Base-by-base conservation (phyloP, 1,140 invertebrate genomes). In the Pissodes strobi region DNA sequence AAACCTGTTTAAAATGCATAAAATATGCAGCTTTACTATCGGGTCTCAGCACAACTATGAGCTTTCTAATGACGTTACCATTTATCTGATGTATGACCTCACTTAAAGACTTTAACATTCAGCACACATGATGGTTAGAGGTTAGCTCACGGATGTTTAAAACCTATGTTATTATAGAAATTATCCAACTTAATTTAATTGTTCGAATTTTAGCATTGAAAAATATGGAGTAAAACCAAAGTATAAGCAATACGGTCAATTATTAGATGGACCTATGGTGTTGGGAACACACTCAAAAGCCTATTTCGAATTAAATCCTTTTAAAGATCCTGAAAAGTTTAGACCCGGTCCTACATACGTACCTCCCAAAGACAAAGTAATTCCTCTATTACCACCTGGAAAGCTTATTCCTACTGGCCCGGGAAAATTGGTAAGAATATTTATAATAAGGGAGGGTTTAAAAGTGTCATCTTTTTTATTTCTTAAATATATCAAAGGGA, bases 221-320 rank as follows among this genome's bases (percentile, higher is more conserved):
- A 66, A 57, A 15, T 76, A 76, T 25, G 69, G 58, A 6, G 34
- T 46, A 5, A 74, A 76, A 71, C 19, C 64, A 4, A 70, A 69
- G 60, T 66, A 61, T 12, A 73, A 75, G 62, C 34, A 70, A 25
- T 69, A 69, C 49, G 71, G 69, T 38, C 62, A 39, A 21, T 61
- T 30, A 2, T 34, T 70, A 17, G 49, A 41, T 19, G 65, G 68
- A 1, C 69, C 76, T 12, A 68, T 78, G 68, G 27, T 67, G 12
- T 52, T 67, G 0, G 46, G 58, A 6, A 64, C 64, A 17, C 69
- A 64, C 43, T 69, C 75, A 0, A 52, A 68, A 45, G 19, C 67
- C 6, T 77, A 69, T 46, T 78, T 78, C 46, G 65, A 70, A 23
- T 37, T 43, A 37, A 74, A 78, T 62, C 75, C 76, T 0, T 77